Percentiles rank a stretch among this genome's conserved stretches.
Evolutionary conservation across 1,140 invertebrate species (phyloP).

Genomic region (Ostrea edulis): DNA sequence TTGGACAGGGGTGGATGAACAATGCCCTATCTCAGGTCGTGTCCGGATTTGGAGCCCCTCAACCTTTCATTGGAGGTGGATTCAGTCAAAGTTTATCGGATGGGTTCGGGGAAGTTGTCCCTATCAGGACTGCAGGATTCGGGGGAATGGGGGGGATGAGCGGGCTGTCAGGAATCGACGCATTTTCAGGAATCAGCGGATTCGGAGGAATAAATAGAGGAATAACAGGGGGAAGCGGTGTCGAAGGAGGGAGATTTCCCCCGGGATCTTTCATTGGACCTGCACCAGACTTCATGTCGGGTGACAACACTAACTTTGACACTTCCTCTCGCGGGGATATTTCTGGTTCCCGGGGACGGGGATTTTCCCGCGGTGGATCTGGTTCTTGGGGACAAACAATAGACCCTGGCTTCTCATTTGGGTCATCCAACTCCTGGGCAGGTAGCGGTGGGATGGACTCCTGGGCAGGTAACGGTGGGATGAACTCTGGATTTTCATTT

Average conservation of each 20-base stretch:
- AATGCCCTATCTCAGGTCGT: background rate
- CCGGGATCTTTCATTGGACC: constrained; percentile 1
- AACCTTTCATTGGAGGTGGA: background rate
- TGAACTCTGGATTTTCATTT: background rate
- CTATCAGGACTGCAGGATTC: background rate
- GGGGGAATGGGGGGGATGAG: background rate
- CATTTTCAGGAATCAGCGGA: background rate
- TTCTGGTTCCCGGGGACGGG: background rate
- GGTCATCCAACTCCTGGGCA: background rate
- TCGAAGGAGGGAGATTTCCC: background rate
- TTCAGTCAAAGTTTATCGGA: background rate
- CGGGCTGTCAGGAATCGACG: background rate
- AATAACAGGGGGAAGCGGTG: background rate
- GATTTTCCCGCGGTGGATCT: background rate
- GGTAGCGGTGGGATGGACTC: background rate
- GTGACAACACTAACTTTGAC: background rate
- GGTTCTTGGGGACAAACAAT: background rate
- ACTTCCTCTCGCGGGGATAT: background rate
- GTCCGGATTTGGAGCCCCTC: background rate
- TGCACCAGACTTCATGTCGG: background rate
- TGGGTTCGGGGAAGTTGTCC: background rate
- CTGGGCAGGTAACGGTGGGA: background rate
- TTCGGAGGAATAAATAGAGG: background rate
- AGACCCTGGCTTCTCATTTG: background rate
- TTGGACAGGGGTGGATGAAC: constrained; percentile 25